Percentiles rank a stretch among this genome's conserved stretches.
Conservation (phyloP, 2,888 invertebrate species). For the Euproctis similis region DNA sequence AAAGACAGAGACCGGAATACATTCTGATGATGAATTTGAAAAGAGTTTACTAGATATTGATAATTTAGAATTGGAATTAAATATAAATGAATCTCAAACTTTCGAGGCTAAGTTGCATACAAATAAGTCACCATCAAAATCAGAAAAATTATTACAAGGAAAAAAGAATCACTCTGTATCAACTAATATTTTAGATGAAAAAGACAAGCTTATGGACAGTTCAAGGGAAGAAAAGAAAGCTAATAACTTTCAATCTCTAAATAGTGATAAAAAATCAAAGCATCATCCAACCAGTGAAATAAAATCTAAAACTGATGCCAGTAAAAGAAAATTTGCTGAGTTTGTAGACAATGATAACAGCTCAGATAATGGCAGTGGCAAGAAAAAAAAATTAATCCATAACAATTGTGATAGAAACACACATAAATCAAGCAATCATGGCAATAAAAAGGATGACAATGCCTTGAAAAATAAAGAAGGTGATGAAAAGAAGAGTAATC, state of each 20-base stretch:
- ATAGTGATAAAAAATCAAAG: constrained; percentile 2
- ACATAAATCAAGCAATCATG: constrained; percentile 1
- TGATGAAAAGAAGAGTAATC: too few relatives aligned
- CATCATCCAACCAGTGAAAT: constrained; percentile 12
- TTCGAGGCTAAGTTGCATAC: neutral
- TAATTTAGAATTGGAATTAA: constrained; percentile 42
- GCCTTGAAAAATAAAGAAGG: too few relatives aligned
- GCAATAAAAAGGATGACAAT: too few relatives aligned
- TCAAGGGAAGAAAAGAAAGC: constrained; percentile 7
- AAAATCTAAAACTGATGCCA: constrained; percentile 28
- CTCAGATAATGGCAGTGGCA: constrained; percentile 15
- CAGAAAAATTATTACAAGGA: neutral
- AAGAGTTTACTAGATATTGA: constrained; percentile 80
- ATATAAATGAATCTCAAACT: constrained; percentile 6
- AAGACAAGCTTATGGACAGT: constrained; percentile 6
- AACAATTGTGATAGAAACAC: constrained; percentile 4
- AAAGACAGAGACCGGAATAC: constrained; percentile 72
- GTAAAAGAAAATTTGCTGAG: constrained; percentile 41
- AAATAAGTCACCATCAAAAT: neutral
- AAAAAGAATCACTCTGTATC: constrained; percentile 5
- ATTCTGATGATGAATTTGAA: constrained; percentile 82
- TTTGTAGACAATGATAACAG: constrained; percentile 34
- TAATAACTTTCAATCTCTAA: constrained; percentile 6
- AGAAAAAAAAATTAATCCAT: constrained; percentile 19
- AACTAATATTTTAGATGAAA: constrained; percentile 6